phyloP scores from a whole-genome alignment of 2,113 vertebrate genomes.

The Hyperopisus bebe region DNA sequence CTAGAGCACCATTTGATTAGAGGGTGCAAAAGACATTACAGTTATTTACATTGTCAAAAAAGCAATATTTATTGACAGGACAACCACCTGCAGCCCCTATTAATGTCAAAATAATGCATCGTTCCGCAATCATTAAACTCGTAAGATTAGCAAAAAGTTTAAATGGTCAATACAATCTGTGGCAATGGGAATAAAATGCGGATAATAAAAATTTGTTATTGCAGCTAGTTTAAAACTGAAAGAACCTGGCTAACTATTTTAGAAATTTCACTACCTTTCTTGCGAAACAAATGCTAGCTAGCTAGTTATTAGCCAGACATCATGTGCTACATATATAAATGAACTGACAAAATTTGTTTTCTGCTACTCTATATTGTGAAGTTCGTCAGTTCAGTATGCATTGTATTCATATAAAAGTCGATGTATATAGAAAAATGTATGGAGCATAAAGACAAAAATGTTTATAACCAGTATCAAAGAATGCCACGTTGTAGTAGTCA shows the following conservation, averaged over 20 bases:
- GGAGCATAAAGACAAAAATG: too few relatives aligned
- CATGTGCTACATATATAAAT: not conserved
- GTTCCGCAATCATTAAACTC: not conserved
- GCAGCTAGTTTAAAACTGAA: not conserved
- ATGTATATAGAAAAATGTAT: too few relatives aligned
- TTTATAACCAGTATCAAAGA: too few relatives aligned
- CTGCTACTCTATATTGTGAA: not conserved
- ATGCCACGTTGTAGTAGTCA: too few relatives aligned
- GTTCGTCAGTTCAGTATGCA: too few relatives aligned
- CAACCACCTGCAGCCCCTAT: not conserved
- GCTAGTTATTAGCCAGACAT: not conserved
- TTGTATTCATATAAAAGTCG: too few relatives aligned
- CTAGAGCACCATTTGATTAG: not conserved
- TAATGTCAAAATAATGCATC: not conserved
- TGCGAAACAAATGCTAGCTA: not conserved
- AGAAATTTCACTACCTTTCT: not conserved
- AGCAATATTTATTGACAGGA: not conserved
- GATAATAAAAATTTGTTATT: not conserved
- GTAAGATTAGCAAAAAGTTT: too few relatives aligned
- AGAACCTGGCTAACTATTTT: too few relatives aligned
- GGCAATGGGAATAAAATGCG: not conserved
- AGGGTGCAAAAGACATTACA: not conserved
- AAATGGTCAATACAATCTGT: not conserved
- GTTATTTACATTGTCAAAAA: too few relatives aligned
- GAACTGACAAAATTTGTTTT: not conserved